Evolutionary conservation across 2,888 invertebrate genomes (phyloP).

Genomic region (Leptinotarsa rubiginosa): DNA sequence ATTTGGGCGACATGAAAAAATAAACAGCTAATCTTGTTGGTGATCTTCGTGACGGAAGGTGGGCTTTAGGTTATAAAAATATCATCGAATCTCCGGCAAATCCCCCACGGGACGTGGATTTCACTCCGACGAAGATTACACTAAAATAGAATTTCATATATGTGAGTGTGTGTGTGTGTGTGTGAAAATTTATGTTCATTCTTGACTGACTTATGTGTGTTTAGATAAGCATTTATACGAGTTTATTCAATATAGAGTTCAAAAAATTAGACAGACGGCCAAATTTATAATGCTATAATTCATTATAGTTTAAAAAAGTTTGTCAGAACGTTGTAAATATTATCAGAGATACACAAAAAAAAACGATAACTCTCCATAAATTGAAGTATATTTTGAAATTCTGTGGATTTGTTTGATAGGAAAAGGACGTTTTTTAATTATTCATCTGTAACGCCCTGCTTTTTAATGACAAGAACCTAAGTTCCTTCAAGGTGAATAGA

Average conservation of each 20-base stretch:
- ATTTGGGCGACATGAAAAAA: conserved; percentile 15
- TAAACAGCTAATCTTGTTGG: conserved; percentile 22
- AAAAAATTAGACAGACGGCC: not conserved
- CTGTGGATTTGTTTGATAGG: too few relatives aligned
- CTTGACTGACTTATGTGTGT: conserved; percentile 12
- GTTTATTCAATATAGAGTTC: not conserved
- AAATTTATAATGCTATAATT: conserved; percentile 1
- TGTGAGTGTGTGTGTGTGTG: not conserved
- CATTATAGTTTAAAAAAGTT: not conserved
- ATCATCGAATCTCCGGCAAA: conserved; percentile 24
- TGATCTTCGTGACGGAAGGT: conserved; percentile 23
- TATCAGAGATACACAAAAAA: too few relatives aligned
- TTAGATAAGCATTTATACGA: conserved; percentile 4
- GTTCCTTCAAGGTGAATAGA: too few relatives aligned
- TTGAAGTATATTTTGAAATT: too few relatives aligned
- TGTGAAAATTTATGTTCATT: conserved; percentile 15
- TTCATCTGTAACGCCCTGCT: too few relatives aligned
- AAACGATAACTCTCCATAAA: too few relatives aligned
- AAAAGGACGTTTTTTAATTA: too few relatives aligned
- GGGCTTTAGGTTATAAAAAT: conserved; percentile 19
- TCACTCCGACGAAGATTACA: conserved; percentile 19
- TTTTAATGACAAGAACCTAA: too few relatives aligned
- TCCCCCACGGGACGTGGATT: conserved; percentile 17
- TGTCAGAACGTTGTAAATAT: too few relatives aligned
- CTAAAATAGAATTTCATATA: conserved; percentile 29